Conservation (phyloP, 2,888 invertebrate species). For the Macaria notata region DNA sequence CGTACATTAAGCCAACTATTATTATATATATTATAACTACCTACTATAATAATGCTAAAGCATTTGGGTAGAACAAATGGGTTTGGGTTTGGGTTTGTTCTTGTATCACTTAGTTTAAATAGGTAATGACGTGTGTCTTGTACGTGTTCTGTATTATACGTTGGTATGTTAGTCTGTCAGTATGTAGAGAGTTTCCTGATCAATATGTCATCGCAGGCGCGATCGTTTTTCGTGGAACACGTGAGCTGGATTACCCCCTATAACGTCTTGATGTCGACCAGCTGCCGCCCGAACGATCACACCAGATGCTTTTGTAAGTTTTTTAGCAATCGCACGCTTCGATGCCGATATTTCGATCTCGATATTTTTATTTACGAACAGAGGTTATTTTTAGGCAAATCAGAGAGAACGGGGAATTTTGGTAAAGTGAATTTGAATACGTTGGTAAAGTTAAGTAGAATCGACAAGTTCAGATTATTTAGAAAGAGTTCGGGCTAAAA, state of each 20-base stretch:
- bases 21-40: too few species aligned
- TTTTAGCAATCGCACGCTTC: conserved; percentile 53
- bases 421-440: not conserved
- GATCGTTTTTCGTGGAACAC: conserved; percentile 64
- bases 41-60: too few species aligned
- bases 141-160: conserved; percentile 1
- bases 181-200: conserved; percentile 25
- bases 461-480: too few species aligned
- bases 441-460: too few species aligned
- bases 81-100: too few species aligned
- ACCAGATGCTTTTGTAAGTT: conserved; percentile 68
- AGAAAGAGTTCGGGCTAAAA: too few species aligned
- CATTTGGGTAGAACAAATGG: too few species aligned
- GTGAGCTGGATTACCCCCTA: conserved; percentile 68
- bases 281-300: conserved; percentile 58
- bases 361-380: conserved; percentile 31
- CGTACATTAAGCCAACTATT: too few species aligned
- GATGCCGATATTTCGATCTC: conserved; percentile 42
- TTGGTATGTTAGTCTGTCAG: not conserved
- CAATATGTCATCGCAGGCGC: conserved; percentile 38
- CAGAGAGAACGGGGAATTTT: conserved; percentile 1
- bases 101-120: conserved; percentile 1
- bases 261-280: conserved; percentile 76
- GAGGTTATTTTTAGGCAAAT: conserved; percentile 8
- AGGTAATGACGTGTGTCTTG: not conserved